phyloP scores from a whole-genome alignment of 2,888 invertebrate genomes.

The Xiphydria camelus region DNA sequence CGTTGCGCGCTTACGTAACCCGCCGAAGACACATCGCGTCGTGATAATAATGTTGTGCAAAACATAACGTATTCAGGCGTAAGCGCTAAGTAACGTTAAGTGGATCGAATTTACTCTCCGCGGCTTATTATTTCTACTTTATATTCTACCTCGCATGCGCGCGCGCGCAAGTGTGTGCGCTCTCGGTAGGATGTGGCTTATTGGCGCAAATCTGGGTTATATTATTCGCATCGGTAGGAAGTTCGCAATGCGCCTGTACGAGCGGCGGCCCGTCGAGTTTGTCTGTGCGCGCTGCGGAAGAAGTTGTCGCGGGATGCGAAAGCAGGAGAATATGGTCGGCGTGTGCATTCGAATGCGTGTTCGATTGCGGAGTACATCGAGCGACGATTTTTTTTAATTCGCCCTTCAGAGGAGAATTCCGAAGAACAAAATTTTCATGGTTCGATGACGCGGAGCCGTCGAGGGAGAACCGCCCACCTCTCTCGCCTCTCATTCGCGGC shows the following conservation, averaged over 20 bases:
- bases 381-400: no score
- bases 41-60: conserved; percentile 53
- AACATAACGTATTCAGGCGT: conserved; percentile 55
- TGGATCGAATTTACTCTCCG: conserved; percentile 55
- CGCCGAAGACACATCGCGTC: conserved; percentile 24
- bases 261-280: no score
- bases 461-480: background rate
- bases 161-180: background rate
- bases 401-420: no score
- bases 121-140: conserved; percentile 52
- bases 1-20: background rate
- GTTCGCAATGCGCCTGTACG: no score
- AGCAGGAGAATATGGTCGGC: no score
- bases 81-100: conserved; percentile 56
- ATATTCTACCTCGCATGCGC: conserved; percentile 33
- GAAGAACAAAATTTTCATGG: no score
- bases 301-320: no score
- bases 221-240: conserved; percentile 41
- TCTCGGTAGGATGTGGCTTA: conserved; percentile 50
- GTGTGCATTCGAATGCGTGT: no score
- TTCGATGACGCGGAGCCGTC: no score
- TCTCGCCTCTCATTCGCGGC: conserved; percentile 2
- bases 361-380: no score
- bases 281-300: no score
- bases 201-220: conserved; percentile 54